Conservation (phyloP, 2,797 vertebrate species). For the Phyllotis vaccarum region DNA sequence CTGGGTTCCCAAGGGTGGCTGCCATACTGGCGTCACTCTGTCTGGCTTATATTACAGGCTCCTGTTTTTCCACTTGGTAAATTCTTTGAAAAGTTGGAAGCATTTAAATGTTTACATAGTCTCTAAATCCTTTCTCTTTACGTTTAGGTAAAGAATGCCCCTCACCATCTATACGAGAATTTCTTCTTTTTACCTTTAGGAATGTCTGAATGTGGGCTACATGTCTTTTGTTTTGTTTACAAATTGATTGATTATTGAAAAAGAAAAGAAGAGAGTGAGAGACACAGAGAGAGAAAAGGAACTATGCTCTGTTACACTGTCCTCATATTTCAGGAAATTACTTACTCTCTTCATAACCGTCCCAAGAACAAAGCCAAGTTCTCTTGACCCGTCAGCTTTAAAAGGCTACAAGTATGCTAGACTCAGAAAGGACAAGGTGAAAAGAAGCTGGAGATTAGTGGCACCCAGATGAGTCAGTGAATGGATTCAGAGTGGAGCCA, state of each 20-base stretch:
- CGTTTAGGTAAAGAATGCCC: background rate
- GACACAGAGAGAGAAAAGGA: background rate
- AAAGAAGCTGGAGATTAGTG: slow-evolving; percentile 43
- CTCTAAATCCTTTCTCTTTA: background rate
- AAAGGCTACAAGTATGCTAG: slow-evolving; percentile 20
- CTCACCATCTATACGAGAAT: background rate
- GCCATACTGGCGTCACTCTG: background rate
- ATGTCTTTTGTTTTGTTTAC: slow-evolving; percentile 24
- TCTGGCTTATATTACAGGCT: background rate
- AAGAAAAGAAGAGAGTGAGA: background rate
- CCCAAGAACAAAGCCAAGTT: slow-evolving; percentile 5
- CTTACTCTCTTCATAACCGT: background rate
- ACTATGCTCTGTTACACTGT: background rate
- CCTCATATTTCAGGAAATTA: background rate
- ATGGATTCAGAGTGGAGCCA: slow-evolving; percentile 23
- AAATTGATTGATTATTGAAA: background rate
- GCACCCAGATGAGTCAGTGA: slow-evolving; percentile 13
- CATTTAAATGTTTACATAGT: background rate
- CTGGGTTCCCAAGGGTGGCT: background rate
- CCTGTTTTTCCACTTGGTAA: background rate
- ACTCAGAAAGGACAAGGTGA: background rate
- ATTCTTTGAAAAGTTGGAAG: background rate
- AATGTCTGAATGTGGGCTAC: background rate
- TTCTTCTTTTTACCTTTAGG: background rate
- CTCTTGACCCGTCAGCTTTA: slow-evolving; percentile 42